phyloP scores from a whole-genome alignment of 2,797 vertebrate species.

The Petrocephalus sullivani region DNA sequence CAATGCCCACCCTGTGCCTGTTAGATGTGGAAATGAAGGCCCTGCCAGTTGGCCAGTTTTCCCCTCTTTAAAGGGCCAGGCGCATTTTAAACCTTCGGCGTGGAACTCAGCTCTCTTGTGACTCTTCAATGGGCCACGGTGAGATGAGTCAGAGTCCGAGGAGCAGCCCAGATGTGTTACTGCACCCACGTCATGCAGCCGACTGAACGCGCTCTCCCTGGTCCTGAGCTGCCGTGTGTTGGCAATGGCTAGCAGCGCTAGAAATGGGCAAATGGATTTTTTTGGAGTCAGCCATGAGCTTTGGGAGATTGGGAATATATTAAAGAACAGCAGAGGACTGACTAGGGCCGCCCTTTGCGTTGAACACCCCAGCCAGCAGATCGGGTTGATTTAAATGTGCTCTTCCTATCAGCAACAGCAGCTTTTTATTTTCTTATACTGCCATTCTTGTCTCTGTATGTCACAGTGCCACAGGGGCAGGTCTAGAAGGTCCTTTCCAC shows the following conservation, averaged over 20 bases:
- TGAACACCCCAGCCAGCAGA: not conserved
- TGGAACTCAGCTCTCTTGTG: not conserved
- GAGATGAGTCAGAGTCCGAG: not conserved
- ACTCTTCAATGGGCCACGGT: not conserved
- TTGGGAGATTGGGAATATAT: not conserved
- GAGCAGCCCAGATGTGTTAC: not conserved
- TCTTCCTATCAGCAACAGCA: not conserved
- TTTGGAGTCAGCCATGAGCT: not conserved
- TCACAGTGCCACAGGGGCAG: not conserved
- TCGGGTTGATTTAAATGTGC: not conserved
- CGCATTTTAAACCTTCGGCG: not conserved
- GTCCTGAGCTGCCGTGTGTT: not conserved
- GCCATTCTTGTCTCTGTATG: not conserved
- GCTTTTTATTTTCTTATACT: not conserved
- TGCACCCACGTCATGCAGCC: not conserved
- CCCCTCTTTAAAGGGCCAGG: not conserved
- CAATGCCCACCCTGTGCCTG: not conserved
- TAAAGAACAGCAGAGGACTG: not conserved
- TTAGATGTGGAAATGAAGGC: not conserved
- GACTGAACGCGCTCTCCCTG: not conserved
- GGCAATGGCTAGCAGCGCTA: not conserved
- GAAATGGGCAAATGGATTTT: constrained; percentile 4
- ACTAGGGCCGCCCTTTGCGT: not conserved
- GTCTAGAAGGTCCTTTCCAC: not conserved
- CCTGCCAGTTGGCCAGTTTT: not conserved